Conservation (phyloP, 2,113 vertebrate genomes). For the Climacteris rufus region DNA sequence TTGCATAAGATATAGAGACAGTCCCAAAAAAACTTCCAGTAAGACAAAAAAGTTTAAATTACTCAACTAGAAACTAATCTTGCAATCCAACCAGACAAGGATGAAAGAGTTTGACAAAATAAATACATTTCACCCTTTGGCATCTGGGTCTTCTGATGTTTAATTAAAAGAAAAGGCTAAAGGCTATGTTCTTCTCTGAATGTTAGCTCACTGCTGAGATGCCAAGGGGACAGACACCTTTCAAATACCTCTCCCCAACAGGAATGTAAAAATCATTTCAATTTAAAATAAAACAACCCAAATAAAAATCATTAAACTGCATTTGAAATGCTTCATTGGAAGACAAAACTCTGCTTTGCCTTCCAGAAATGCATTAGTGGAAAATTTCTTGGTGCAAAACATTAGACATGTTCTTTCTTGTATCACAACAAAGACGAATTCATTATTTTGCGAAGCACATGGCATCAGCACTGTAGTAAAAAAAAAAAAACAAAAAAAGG, state of each 20-base stretch:
- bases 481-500: not conserved
- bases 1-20: not conserved
- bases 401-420: constrained; percentile 68
- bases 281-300: constrained; percentile 54
- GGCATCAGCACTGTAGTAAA: not conserved
- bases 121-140: constrained; percentile 29
- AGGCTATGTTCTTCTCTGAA: constrained; percentile 45
- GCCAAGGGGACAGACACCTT: constrained; percentile 25
- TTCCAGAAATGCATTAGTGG: constrained; percentile 58
- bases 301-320: constrained; percentile 58
- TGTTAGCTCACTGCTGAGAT: not conserved
- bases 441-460: constrained; percentile 48
- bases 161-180: constrained; percentile 64
- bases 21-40: not conserved
- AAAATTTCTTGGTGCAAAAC: constrained; percentile 56
- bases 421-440: constrained; percentile 53
- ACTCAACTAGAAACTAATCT: not conserved
- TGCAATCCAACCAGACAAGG: not conserved
- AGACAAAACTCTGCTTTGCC: constrained; percentile 30
- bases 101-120: constrained; percentile 34
- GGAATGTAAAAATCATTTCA: constrained; percentile 11
- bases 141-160: constrained; percentile 55
- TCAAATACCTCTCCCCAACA: constrained; percentile 19
- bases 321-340: constrained; percentile 64
- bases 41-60: constrained; percentile 15